Conservation (phyloP, 2,797 vertebrate genomes). For the Neosalanx taihuensis region DNA sequence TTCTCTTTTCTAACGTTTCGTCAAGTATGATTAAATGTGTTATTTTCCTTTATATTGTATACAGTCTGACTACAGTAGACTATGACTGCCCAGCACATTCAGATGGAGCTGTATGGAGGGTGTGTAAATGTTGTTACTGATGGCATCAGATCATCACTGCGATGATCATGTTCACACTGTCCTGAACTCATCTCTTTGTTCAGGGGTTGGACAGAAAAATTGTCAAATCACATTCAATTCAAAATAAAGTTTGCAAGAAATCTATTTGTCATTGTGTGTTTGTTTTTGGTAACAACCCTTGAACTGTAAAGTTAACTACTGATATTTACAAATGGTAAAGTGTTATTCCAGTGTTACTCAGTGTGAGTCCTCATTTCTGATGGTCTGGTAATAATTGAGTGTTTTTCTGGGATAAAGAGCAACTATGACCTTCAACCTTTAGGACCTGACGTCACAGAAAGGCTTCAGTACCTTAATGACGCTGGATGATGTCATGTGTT, state of each 20-base stretch:
- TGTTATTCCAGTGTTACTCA: too few relatives aligned
- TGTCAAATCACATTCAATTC: background rate
- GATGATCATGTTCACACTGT: background rate
- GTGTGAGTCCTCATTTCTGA: too few relatives aligned
- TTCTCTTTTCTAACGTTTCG: background rate
- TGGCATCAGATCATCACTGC: background rate
- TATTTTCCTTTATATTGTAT: background rate
- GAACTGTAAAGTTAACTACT: too few relatives aligned
- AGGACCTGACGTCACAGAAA: too few relatives aligned
- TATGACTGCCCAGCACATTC: slow-evolving; percentile 9
- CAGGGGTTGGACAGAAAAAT: background rate
- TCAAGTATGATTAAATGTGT: background rate
- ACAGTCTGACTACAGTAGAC: background rate
- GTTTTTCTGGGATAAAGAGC: too few relatives aligned
- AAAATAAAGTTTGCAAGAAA: slow-evolving; percentile 8
- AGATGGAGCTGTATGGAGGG: slow-evolving; percentile 9
- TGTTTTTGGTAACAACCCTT: background rate
- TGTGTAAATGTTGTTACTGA: slow-evolving; percentile 20
- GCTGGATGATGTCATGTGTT: too few relatives aligned
- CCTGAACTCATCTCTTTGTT: background rate
- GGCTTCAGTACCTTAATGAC: too few relatives aligned
- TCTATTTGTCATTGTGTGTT: background rate
- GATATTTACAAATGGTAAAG: too few relatives aligned
- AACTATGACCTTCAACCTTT: too few relatives aligned
- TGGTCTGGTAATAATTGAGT: too few relatives aligned